phyloP scores from a whole-genome alignment of 2,888 invertebrate genomes.

The Spicauda simplicius region DNA sequence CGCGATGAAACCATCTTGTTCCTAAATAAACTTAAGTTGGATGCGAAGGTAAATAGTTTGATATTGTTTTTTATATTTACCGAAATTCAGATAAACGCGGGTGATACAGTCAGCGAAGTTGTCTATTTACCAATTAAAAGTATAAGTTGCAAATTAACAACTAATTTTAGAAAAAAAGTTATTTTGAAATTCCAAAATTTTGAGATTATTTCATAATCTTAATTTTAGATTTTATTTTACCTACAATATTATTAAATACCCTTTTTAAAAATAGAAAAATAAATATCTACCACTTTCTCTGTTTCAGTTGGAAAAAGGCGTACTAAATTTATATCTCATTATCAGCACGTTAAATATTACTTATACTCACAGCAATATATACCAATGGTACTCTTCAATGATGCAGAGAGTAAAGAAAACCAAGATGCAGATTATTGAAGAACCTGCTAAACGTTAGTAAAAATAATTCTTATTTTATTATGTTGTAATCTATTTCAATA shows the following conservation, averaged over 20 bases:
- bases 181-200: too few species aligned
- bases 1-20: constrained; percentile 79
- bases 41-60: constrained; percentile 86
- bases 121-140: too few species aligned
- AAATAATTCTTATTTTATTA: background rate
- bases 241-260: too few species aligned
- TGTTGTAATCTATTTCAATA: too few species aligned
- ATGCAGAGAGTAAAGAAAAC: constrained; percentile 56
- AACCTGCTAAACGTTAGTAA: constrained; percentile 39
- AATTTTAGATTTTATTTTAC: too few species aligned
- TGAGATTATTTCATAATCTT: too few species aligned
- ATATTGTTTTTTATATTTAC: background rate
- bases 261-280: too few species aligned
- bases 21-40: constrained; percentile 82
- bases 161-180: too few species aligned
- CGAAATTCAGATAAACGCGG: too few species aligned
- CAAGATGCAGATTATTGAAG: constrained; percentile 48
- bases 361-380: constrained; percentile 78
- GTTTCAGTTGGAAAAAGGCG: constrained; percentile 84
- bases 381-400: constrained; percentile 64
- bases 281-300: too few species aligned
- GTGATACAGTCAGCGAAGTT: too few species aligned
- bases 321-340: constrained; percentile 87
- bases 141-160: too few species aligned
- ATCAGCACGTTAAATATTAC: constrained; percentile 88